Conservation (phyloP, 1,140 invertebrate genomes). For the Vanessa tameamea region DNA sequence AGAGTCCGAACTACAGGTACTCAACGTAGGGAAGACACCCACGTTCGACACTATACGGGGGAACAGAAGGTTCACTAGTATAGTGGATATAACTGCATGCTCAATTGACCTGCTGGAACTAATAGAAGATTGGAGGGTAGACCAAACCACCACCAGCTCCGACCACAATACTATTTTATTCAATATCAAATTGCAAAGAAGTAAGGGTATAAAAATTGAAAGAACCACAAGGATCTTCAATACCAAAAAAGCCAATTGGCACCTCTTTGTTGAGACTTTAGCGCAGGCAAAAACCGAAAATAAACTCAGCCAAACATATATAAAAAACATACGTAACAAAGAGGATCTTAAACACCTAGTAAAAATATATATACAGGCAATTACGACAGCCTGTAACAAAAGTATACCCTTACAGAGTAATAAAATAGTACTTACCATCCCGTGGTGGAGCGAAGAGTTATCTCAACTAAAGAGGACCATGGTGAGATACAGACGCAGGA, state of each 20-base stretch:
- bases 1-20: constrained; percentile 28
- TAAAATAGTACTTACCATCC: too few relatives aligned
- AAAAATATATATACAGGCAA: too few relatives aligned
- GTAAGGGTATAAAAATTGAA: background rate
- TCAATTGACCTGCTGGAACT: background rate
- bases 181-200: too few relatives aligned
- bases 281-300: too few relatives aligned
- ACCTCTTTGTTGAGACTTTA: background rate
- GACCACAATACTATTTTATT: too few relatives aligned
- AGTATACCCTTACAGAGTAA: too few relatives aligned
- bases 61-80: constrained; percentile 28
- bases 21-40: constrained; percentile 37
- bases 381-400: too few relatives aligned
- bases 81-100: constrained; percentile 43
- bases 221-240: constrained; percentile 8
- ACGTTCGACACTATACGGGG: constrained; percentile 43
- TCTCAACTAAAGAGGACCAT: background rate
- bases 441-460: too few relatives aligned
- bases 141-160: too few relatives aligned
- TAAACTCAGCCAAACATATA: too few relatives aligned
- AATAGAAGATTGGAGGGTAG: too few relatives aligned
- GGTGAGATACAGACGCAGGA: background rate
- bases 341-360: background rate
- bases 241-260: constrained; percentile 18
- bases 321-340: constrained; percentile 12